These are phyloP conservation scores for Acromyrmex echinatior DNA, from an alignment of 1,140 invertebrate genomes.

Conservation along the genomic window DNA sequence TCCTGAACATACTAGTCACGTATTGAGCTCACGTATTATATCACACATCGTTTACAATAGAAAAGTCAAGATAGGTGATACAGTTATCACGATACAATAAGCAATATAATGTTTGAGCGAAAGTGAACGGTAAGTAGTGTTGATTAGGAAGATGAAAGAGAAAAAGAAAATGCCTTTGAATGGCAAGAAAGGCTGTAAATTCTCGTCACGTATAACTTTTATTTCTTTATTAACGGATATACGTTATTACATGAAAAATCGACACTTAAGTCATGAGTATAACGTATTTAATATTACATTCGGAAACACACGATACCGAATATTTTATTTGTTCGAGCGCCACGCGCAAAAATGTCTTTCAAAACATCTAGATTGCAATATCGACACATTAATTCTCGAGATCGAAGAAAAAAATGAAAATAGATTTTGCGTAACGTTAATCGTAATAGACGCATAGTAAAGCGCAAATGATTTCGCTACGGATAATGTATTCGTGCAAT, in stretches of 20 bases:
- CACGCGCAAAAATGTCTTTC: neutral
- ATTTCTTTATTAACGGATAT: slow-evolving; percentile 3
- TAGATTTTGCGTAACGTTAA: neutral
- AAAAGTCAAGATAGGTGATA: neutral
- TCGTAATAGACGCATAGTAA: neutral
- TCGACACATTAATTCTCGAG: neutral
- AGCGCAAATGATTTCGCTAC: neutral
- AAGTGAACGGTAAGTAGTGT: slow-evolving; percentile 8
- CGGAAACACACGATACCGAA: neutral
- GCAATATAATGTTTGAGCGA: slow-evolving; percentile 38
- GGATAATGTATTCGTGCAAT: neutral
- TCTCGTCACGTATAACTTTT: neutral
- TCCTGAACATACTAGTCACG: slow-evolving; percentile 47
- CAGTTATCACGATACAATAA: neutral
- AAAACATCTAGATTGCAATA: neutral
- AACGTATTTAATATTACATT: neutral
- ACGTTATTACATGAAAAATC: neutral
- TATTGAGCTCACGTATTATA: slow-evolving; percentile 27
- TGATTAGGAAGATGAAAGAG: neutral
- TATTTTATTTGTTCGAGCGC: neutral
- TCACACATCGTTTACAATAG: neutral
- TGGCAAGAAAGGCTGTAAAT: neutral
- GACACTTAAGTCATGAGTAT: neutral
- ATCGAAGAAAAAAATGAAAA: neutral
- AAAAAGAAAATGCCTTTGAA: neutral